Evolutionary conservation across 2,113 vertebrate species (phyloP).

Genomic region (Puntigrus tetrazona): DNA sequence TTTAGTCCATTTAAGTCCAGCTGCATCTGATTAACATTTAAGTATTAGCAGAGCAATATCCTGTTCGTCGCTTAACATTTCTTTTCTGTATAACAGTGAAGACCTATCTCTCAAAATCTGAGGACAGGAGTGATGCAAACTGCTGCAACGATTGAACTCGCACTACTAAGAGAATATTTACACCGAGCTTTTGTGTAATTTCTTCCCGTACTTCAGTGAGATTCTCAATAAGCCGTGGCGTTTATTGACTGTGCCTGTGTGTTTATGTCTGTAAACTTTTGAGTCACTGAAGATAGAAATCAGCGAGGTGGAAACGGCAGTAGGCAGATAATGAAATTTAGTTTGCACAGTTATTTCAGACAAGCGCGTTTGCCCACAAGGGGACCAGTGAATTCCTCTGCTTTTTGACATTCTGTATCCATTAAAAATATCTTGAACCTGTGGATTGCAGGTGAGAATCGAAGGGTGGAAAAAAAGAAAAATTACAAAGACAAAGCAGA

Average conservation of each 20-base stretch:
- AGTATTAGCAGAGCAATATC: not conserved
- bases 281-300: constrained; percentile 22
- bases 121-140: constrained; percentile 22
- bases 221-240: not conserved
- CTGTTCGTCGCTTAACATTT: not conserved
- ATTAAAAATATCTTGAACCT: not conserved
- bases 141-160: not conserved
- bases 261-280: not conserved
- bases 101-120: constrained; percentile 17
- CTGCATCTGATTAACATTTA: not conserved
- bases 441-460: not conserved
- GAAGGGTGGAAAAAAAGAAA: constrained; percentile 24
- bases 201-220: constrained; percentile 1
- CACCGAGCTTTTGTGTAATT: not conserved
- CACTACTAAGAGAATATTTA: not conserved
- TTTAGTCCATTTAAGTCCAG: not conserved
- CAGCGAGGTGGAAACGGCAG: not conserved
- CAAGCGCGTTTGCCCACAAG: not conserved
- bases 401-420: not conserved
- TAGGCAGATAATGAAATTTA: not conserved
- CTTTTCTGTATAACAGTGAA: not conserved
- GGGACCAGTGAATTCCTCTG: not conserved
- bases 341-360: constrained; percentile 9
- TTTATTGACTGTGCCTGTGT: constrained; percentile 7
- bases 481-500: constrained; percentile 34